phyloP scores from a whole-genome alignment of 2,797 vertebrate species.

The Ciconia nigra region DNA sequence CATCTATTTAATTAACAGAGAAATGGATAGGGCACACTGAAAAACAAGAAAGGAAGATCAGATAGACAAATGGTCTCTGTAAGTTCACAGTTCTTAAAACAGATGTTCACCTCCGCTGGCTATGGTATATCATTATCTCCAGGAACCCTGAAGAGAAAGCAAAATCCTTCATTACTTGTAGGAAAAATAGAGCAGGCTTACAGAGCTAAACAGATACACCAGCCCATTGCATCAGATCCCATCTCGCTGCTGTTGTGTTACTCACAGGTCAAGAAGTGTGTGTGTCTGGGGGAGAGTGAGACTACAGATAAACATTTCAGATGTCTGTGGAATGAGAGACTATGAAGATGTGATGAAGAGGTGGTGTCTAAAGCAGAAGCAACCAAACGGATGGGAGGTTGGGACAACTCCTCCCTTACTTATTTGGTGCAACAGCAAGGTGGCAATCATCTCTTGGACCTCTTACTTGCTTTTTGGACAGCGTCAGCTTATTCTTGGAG shows the following conservation, averaged over 20 bases:
- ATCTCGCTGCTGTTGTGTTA: neutral
- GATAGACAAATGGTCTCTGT: constrained; percentile 68
- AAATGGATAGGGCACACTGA: constrained; percentile 39
- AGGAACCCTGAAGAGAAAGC: constrained; percentile 64
- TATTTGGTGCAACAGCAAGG: neutral
- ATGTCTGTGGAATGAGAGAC: neutral
- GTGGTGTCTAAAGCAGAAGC: neutral
- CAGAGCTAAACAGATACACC: neutral
- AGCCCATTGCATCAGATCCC: neutral
- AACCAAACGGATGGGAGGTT: neutral
- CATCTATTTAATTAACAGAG: constrained; percentile 69
- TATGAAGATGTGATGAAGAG: neutral
- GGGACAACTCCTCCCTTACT: neutral
- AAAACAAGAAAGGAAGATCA: constrained; percentile 64
- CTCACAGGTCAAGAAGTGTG: neutral
- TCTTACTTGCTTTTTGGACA: neutral
- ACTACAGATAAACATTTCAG: neutral
- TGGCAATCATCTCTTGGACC: neutral
- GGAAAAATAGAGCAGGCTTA: neutral
- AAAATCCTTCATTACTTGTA: constrained; percentile 50
- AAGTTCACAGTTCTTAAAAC: constrained; percentile 70
- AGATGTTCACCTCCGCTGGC: constrained; percentile 72
- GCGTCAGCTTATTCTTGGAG: neutral
- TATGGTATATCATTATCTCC: constrained; percentile 67
- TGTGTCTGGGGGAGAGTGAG: neutral